A percentile compares a stretch with the other conserved stretches of the same genome.
phyloP scores from a whole-genome alignment of 2,113 vertebrate species.

The Datnioides undecimradiatus region DNA sequence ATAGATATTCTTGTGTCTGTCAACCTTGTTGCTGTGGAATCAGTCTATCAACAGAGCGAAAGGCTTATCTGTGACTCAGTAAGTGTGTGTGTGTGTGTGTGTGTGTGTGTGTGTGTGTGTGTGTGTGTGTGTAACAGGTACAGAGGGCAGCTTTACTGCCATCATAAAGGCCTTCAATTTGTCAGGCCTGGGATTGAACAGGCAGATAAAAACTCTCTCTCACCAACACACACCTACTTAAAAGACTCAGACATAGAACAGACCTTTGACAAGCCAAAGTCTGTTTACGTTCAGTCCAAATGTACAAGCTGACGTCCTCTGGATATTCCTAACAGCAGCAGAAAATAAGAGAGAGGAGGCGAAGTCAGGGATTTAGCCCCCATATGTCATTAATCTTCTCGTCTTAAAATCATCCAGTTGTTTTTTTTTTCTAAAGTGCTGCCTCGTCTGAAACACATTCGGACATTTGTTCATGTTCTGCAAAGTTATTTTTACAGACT shows the following conservation, averaged over 20 bases:
- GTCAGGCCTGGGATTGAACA: constrained; percentile 8
- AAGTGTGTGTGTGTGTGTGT: constrained; percentile 3
- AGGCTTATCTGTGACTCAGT: constrained; percentile 30
- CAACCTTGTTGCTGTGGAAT: constrained; percentile 33
- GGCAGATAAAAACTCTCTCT: constrained; percentile 14
- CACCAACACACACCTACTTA: not conserved
- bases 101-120: constrained; percentile 14
- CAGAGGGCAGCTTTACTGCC: constrained; percentile 59
- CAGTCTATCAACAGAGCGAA: constrained; percentile 5
- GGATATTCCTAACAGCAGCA: not conserved
- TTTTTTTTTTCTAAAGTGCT: not conserved
- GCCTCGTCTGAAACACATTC: constrained; percentile 1
- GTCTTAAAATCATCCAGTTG: not conserved
- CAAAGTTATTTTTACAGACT: not conserved
- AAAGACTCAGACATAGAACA: not conserved
- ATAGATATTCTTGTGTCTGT: constrained; percentile 24
- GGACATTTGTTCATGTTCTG: not conserved
- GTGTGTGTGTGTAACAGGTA: constrained; percentile 13
- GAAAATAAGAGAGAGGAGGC: not conserved
- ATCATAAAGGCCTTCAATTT: constrained; percentile 42
- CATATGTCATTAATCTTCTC: not conserved
- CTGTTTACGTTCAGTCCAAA: not conserved
- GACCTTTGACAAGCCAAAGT: constrained; percentile 18
- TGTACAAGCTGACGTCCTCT: not conserved
- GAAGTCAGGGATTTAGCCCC: not conserved